Base-by-base conservation (phyloP, 1,140 invertebrate species). In the Cylas formicarius region DNA sequence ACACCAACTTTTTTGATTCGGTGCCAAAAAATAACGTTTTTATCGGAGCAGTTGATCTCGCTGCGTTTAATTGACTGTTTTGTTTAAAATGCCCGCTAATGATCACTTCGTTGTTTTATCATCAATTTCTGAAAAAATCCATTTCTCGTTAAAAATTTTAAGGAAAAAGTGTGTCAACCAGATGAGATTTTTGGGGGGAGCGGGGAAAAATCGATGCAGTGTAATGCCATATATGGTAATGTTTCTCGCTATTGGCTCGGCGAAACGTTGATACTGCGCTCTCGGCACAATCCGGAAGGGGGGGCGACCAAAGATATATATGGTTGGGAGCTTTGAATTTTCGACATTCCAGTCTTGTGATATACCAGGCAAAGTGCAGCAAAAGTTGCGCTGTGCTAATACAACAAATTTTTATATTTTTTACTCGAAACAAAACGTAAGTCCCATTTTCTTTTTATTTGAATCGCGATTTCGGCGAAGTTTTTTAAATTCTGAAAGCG, bases 211-310 rank as follows among this genome's bases (percentile, higher is more conserved):
- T 55, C 53, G 57, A 57, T 60, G 60, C 60, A 63, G 54, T 63
- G 49, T 50, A 56, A 56, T 56, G 50, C 63, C 63, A 53, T 66
- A 63, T 66, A 64, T 63, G 63, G 63, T 61, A 64, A 65, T 63
- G 58, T 62, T 61, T 52, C 41, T 57, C 44, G 59, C 59, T 32
- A 66, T 66, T 64, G 63, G 63, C 45, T 59, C 50, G 34, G 17
- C 32, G 23, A n/a, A 21, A 27, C 34, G 24, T 9, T 14, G 43
- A 52, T 50, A 42, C 28, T 53, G 58, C 53, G 56, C 50, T 11
- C 35, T 46, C 16, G 27, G 27, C 24, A 10, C n/a, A 29, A 29
- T 35, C 18, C 35, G 29, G 22, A 28, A 35, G 28, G 41, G 50
- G 46, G 45, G 53, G 55, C 58, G 56, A 48, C 49, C 47, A 51